Evolutionary conservation across 2,888 invertebrate species (phyloP), one percentile per base, ranked within the genome.

Genomic region (Eueremaeus valkanovi): DNA sequence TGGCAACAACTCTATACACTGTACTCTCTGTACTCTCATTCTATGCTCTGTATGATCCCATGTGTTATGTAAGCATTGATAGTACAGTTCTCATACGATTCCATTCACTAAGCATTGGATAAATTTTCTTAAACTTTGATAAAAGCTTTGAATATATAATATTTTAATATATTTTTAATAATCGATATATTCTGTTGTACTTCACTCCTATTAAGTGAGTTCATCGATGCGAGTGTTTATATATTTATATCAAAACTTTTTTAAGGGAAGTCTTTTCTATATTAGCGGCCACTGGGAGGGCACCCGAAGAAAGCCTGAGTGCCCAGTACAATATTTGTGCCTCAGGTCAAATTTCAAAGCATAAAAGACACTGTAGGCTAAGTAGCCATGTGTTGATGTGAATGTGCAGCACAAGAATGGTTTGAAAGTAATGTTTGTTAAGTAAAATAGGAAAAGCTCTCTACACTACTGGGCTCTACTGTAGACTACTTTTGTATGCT

Each of bases 311-410:
- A 21, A 16, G 16, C 61, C 36, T 40, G 68, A 68, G 68, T 68
- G 68, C 68, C 40, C 68, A 68, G 40, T 40, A 68, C 68, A 68
- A 68, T 68, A 40, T 68, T 68, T 68, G 36, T 40, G 40, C 68
- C 63, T 29, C 21, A 40, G 68, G 40, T 68, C 68, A 13, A 40
- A 68, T 68, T 68, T 68, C 68, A 68, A 16, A 1, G 40, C 16
- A 68, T 24, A 68, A 68, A 68, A 40, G 40, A 36, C 40, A 68
- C 21, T 33, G 61, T 61, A 16, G 61, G 33, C 36, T 40, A 68
- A 68, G 68, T 68, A 68, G 68, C 40, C 68, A 40, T 40, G 21
- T 68, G 6, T 40, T 68, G 40, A 68, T 68, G 68, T 18, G 42
- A 68, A 63, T 63, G 36, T 29, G n/a, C 33, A 33, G 16, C 31